A percentile compares a stretch with the other conserved stretches of the same genome.
Conservation (phyloP, 2,888 invertebrate genomes). For the Fissipunctia ypsillon region DNA sequence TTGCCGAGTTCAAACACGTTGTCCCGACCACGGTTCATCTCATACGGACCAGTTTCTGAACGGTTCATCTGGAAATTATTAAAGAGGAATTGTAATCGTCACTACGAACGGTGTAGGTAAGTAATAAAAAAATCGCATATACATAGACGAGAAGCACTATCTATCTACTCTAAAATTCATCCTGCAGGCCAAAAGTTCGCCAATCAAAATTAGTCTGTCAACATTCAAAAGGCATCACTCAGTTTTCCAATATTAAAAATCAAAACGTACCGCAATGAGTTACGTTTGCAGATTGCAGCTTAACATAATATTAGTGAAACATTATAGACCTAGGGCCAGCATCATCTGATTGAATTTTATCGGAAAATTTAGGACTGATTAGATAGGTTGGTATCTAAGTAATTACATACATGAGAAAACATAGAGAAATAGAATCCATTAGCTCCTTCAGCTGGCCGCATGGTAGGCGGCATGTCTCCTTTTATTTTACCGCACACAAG, state of each 20-base stretch:
- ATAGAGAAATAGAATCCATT: slow-evolving; percentile 90
- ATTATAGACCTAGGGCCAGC: not conserved
- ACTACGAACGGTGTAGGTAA: not conserved
- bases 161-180: not conserved
- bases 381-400: not conserved
- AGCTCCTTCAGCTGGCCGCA: slow-evolving; percentile 82
- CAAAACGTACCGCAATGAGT: no score
- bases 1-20: slow-evolving; percentile 87
- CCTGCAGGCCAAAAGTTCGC: not conserved
- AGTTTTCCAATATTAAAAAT: not conserved
- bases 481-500: slow-evolving; percentile 84
- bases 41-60: slow-evolving; percentile 89
- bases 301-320: not conserved
- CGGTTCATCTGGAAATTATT: slow-evolving; percentile 85
- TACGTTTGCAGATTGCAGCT: not conserved
- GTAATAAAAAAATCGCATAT: not conserved
- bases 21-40: slow-evolving; percentile 88
- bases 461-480: slow-evolving; percentile 83
- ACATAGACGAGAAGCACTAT: not conserved
- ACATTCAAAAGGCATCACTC: not conserved
- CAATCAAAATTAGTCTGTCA: not conserved
- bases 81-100: not conserved
- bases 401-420: slow-evolving; percentile 87
- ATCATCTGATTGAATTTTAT: not conserved
- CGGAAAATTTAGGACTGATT: not conserved